Conservation (phyloP, 2,797 vertebrate species). For the Brachymystax lenok region DNA sequence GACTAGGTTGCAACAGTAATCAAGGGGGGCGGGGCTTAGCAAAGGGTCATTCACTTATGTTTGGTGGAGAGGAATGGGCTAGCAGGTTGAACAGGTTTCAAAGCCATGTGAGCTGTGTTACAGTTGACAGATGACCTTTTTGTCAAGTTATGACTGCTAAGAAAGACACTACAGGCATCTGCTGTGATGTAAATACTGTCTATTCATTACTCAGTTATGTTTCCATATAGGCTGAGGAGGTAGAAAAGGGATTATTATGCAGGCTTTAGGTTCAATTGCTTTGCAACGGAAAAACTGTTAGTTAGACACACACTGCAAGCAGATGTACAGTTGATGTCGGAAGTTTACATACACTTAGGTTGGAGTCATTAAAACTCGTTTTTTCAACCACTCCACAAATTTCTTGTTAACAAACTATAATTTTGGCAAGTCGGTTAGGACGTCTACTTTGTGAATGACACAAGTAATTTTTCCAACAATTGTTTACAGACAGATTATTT, state of each 20-base stretch:
- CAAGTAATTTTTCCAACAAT: too few species aligned
- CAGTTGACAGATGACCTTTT: conserved; percentile 21
- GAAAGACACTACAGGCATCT: conserved; percentile 14
- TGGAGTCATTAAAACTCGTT: too few species aligned
- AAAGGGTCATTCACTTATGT: conserved; percentile 35
- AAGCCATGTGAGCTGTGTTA: conserved; percentile 10
- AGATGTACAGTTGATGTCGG: background rate
- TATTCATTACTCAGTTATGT: background rate
- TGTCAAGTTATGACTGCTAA: conserved; percentile 27
- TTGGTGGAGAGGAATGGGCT: conserved; percentile 19
- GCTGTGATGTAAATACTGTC: background rate
- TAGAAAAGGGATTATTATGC: background rate
- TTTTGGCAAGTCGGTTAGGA: too few species aligned
- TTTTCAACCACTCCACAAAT: too few species aligned
- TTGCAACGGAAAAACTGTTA: conserved; percentile 30
- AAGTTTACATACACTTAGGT: too few species aligned
- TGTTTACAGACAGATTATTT: too few species aligned
- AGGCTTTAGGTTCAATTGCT: conserved; percentile 10
- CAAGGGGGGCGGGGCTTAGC: too few species aligned
- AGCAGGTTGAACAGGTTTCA: conserved; percentile 55
- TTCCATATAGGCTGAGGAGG: background rate
- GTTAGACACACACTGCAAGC: background rate
- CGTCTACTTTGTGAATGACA: too few species aligned
- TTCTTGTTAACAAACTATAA: too few species aligned
- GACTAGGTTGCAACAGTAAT: too few species aligned